phyloP scores from a whole-genome alignment of 2,888 invertebrate genomes.

The Cancer borealis region DNA sequence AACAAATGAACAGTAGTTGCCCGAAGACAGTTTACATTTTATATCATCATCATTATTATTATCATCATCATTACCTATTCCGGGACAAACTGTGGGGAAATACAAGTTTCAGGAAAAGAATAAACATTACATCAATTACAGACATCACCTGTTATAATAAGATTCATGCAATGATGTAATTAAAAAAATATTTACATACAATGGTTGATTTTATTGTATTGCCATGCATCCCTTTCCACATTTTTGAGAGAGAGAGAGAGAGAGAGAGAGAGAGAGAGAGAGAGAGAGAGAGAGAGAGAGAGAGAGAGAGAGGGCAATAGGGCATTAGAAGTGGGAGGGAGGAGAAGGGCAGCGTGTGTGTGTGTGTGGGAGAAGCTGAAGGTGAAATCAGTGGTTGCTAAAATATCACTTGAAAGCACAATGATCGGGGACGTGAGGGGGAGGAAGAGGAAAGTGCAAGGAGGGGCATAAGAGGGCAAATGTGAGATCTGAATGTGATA shows the following conservation, averaged over 20 bases:
- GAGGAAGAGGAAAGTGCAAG: not conserved
- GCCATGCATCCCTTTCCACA: not conserved
- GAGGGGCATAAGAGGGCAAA: not conserved
- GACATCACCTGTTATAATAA: not conserved
- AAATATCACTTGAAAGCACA: not conserved
- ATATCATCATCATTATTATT: not conserved
- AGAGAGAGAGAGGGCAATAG: slow-evolving; percentile 36
- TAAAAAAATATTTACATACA: not conserved
- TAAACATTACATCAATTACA: not conserved
- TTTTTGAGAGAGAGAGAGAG: slow-evolving; percentile 50
- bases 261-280: slow-evolving; percentile 21
- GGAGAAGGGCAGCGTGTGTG: not conserved
- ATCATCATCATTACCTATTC: not conserved
- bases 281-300: slow-evolving; percentile 30
- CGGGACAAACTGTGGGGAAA: not conserved
- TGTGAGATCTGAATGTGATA: not conserved
- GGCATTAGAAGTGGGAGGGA: not conserved
- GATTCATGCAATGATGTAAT: not conserved
- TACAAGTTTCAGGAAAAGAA: not conserved
- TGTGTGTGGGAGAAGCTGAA: slow-evolving; percentile 18
- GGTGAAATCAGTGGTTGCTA: not conserved
- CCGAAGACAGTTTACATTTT: not conserved
- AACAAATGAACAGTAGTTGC: not conserved
- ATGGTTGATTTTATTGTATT: not conserved
- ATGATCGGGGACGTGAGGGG: not conserved